A percentile compares a stretch with the other conserved stretches of the same genome.
Conservation (phyloP, 2,888 invertebrate genomes). For the Drepana falcataria region DNA sequence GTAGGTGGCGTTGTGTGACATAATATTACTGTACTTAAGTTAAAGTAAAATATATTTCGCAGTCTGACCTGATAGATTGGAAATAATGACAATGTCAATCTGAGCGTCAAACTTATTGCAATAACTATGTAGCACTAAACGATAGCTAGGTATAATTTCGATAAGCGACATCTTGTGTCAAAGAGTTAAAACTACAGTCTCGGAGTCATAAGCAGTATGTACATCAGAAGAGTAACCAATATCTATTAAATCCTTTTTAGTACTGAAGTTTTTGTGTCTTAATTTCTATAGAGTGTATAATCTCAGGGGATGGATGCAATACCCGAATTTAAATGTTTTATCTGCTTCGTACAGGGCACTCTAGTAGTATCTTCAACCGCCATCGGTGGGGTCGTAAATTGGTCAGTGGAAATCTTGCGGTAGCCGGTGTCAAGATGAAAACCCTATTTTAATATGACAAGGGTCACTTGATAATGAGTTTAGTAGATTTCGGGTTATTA, state of each 20-base stretch:
- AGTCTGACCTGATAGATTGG: too few relatives aligned
- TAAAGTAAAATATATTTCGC: too few relatives aligned
- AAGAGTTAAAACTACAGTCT: too few relatives aligned
- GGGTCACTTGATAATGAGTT: constrained; percentile 65
- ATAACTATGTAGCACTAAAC: too few relatives aligned
- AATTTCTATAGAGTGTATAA: background rate
- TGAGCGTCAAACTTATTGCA: too few relatives aligned
- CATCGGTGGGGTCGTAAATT: constrained; percentile 54
- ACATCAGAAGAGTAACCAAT: constrained; percentile 12
- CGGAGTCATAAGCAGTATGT: too few relatives aligned
- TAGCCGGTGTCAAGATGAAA: constrained; percentile 65
- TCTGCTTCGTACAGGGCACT: constrained; percentile 63
- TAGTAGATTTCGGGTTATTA: constrained; percentile 40
- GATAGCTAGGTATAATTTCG: too few relatives aligned
- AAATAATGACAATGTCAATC: too few relatives aligned
- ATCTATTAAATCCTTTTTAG: background rate
- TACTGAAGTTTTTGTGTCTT: background rate
- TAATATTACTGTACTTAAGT: too few relatives aligned
- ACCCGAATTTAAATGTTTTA: constrained; percentile 63
- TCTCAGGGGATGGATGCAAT: constrained; percentile 32
- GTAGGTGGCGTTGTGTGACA: too few relatives aligned
- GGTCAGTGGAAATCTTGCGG: constrained; percentile 52
- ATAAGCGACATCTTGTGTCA: too few relatives aligned
- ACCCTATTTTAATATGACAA: constrained; percentile 59
- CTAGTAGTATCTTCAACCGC: constrained; percentile 55